Evolutionary conservation across 1,140 invertebrate species (phyloP), one percentile per base, ranked within the genome.

Genomic region (Lucilia sericata): DNA sequence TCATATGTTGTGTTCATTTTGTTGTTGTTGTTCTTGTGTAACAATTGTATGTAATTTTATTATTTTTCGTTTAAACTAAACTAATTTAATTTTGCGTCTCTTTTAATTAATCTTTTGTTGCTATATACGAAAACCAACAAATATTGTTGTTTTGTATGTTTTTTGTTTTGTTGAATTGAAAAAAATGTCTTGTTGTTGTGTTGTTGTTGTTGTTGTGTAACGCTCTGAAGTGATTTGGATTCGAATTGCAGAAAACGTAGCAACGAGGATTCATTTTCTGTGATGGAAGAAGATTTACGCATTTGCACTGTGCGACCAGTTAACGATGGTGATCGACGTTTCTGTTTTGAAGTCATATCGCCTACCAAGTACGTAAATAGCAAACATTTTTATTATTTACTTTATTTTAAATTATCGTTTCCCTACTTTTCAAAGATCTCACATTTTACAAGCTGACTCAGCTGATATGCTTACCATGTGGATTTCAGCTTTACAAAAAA

Each of bases 301-400:
- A 92, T 99, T 49, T 99, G 98, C 90, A 96, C 97, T 0, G 98
- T 99, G 1, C 96, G 97, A 90, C 96, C 95, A 5, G 95, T 96
- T 7, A 92, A 94, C 3, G 96, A 99, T 87, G 94, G 95, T 34
- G 98, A 99, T 88, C 92, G 98, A 86, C 92, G 98, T 74, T 98
- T 97, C 92, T 99, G 98, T 91, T 99, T 99, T 91, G 98, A 99
- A 94, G 95, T 99, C 30, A 93, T 99, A 12, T 99, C 98, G 65
- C 98, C 98, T 13, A 95, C 96, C 14, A 98, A 98, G 97, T 98
- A 91, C 19, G 36, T 80, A 80, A 80, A 47, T 80, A 21, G 17
- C 0, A 55, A 55, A 14, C 65, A 25, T 2, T 7, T 21, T 49
- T 80, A 4, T 49, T 80, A 4, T 49, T 80, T 80, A 9, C 2